Conservation (phyloP, 2,113 vertebrate genomes). For the Zeus faber region DNA sequence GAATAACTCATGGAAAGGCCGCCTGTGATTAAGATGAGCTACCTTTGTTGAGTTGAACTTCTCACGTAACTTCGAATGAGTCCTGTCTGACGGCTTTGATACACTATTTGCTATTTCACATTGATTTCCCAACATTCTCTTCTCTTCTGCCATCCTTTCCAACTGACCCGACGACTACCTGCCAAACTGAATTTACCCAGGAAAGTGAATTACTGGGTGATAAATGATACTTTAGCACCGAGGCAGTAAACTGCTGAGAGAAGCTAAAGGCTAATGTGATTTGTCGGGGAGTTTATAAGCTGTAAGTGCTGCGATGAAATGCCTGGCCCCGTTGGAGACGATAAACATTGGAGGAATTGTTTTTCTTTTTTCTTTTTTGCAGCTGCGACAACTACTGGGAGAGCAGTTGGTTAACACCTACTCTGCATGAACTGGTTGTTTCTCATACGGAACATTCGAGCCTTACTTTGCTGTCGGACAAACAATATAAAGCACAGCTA, state of each 20-base stretch:
- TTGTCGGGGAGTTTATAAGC: slow-evolving; percentile 74
- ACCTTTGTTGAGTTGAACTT: too few species aligned
- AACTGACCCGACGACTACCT: slow-evolving; percentile 47
- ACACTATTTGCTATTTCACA: slow-evolving; percentile 21
- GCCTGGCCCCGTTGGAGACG: slow-evolving; percentile 59
- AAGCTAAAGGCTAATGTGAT: slow-evolving; percentile 77
- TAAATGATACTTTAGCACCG: slow-evolving; percentile 73
- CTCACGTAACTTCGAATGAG: too few species aligned
- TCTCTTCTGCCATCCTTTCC: slow-evolving; percentile 26
- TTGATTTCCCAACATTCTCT: slow-evolving; percentile 25
- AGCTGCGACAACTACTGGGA: slow-evolving; percentile 46
- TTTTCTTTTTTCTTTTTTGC: slow-evolving; percentile 54
- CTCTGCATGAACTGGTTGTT: slow-evolving; percentile 8
- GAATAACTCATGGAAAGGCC: too few species aligned
- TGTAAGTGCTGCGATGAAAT: slow-evolving; percentile 79
- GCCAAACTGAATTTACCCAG: slow-evolving; percentile 67
- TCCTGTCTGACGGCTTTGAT: not conserved
- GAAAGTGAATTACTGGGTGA: slow-evolving; percentile 73
- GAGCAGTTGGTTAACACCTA: slow-evolving; percentile 45
- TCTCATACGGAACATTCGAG: not conserved
- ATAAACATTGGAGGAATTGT: slow-evolving; percentile 62
- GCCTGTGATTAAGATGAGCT: too few species aligned
- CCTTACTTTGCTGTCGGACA: not conserved
- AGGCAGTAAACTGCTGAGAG: slow-evolving; percentile 73
- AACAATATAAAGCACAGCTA: not conserved